A percentile compares a stretch with the other conserved stretches of the same genome.
phyloP scores from a whole-genome alignment of 2,113 vertebrate genomes.

The Aegotheles bennettii region DNA sequence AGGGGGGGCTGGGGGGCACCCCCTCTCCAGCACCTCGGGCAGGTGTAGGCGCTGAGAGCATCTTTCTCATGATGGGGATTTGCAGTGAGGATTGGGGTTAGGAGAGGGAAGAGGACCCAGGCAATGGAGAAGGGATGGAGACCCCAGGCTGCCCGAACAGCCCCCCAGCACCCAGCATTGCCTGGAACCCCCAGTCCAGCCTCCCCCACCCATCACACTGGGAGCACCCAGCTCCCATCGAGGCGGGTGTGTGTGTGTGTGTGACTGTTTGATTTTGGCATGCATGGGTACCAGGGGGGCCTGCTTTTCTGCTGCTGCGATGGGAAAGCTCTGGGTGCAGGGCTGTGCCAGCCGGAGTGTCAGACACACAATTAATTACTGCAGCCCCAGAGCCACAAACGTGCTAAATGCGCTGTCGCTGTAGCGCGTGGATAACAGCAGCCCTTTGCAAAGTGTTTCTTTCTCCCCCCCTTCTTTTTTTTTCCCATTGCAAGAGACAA shows the following conservation, averaged over 20 bases:
- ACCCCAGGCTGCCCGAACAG: background rate
- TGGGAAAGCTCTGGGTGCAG: background rate
- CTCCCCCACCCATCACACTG: rapidly evolving
- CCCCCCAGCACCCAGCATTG: background rate
- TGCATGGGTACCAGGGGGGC: background rate
- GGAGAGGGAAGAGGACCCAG: background rate
- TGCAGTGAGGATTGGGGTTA: background rate
- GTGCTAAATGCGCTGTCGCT: background rate
- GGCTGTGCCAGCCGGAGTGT: background rate
- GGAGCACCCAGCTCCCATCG: background rate
- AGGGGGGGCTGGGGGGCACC: background rate
- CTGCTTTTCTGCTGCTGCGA: background rate
- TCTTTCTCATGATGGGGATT: background rate
- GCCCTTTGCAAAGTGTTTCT: slow-evolving; percentile 30
- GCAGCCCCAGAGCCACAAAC: background rate
- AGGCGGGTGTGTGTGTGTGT: no score
- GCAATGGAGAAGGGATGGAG: background rate
- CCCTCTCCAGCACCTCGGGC: background rate
- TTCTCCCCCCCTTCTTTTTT: background rate
- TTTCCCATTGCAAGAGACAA: background rate
- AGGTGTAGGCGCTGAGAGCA: background rate
- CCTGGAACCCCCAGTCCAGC: background rate
- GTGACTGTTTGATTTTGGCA: slow-evolving; percentile 2
- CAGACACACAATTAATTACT: slow-evolving; percentile 37
- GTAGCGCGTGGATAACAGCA: background rate